phyloP scores from a whole-genome alignment of 2,888 invertebrate genomes.

The Rhaphigaster nebulosa region DNA sequence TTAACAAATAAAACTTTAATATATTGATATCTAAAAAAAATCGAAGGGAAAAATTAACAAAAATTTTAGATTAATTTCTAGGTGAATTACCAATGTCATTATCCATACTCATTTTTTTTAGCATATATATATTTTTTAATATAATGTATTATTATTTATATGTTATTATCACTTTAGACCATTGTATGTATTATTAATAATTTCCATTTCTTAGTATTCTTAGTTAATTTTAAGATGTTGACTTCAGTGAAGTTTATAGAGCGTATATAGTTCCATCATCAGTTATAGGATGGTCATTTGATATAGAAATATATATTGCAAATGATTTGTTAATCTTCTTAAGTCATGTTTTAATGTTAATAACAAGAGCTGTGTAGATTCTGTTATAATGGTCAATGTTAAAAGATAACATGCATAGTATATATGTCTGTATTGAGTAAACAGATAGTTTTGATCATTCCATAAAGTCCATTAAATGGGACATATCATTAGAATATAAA shows the following conservation, averaged over 20 bases:
- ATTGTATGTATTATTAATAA: conserved; percentile 20
- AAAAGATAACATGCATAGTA: conserved; percentile 10
- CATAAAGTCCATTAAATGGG: conserved; percentile 45
- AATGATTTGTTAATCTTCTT: conserved; percentile 37
- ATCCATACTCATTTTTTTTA: conserved; percentile 35
- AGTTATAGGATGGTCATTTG: conserved; percentile 13
- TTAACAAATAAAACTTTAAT: conserved; percentile 16
- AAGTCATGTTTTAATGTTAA: conserved; percentile 47
- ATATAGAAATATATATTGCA: conserved; percentile 36
- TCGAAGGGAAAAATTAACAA: conserved; percentile 18
- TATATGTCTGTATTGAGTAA: conserved; percentile 19
- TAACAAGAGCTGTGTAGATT: conserved; percentile 57
- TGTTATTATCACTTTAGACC: conserved; percentile 25
- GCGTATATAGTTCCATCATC: conserved; percentile 39
- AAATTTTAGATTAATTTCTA: conserved; percentile 5
- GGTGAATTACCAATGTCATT: background rate
- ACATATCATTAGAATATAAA: conserved; percentile 54
- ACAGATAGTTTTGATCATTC: conserved; percentile 56
- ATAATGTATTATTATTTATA: conserved; percentile 30
- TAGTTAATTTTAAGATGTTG: conserved; percentile 55
- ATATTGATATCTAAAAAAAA: background rate
- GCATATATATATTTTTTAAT: background rate
- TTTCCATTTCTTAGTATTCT: conserved; percentile 36
- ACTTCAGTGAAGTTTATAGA: conserved; percentile 57
- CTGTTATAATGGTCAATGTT: conserved; percentile 41